Conservation (phyloP, 2,888 invertebrate genomes). For the Zeuzera pyrina region DNA sequence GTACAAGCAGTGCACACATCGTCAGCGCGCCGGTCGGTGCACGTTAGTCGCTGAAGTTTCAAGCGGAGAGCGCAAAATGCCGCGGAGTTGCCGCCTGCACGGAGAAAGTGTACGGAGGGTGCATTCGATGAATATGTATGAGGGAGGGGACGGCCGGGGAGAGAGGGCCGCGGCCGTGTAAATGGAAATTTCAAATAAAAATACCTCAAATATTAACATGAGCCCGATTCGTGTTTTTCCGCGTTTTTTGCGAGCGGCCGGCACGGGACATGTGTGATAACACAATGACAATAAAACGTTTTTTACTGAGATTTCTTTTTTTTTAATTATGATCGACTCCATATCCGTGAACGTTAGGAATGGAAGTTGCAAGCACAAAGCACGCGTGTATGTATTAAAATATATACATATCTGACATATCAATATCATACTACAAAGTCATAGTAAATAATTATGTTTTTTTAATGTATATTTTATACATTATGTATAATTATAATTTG, state of each 20-base stretch:
- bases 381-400: no score
- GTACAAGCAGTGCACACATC: no score
- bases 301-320: conserved; percentile 31
- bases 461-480: no score
- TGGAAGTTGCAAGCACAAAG: no score
- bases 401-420: no score
- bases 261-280: conserved; percentile 52
- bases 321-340: conserved; percentile 11
- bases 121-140: conserved; percentile 79
- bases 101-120: conserved; percentile 68
- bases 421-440: no score
- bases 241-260: conserved; percentile 32
- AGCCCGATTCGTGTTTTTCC: conserved; percentile 65
- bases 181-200: conserved; percentile 74
- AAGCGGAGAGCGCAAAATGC: conserved; percentile 2
- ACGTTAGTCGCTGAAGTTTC: conserved; percentile 2
- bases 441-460: no score
- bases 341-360: no score
- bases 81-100: conserved; percentile 23
- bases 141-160: conserved; percentile 35
- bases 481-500: no score
- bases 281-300: conserved; percentile 33
- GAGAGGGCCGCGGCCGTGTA: conserved; percentile 38
- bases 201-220: conserved; percentile 72
- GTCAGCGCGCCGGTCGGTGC: not conserved